Evolutionary conservation across 53 echinoderm and acorn worm species (phyloP).

Genomic region (Temnopleurus reevesii): DNA sequence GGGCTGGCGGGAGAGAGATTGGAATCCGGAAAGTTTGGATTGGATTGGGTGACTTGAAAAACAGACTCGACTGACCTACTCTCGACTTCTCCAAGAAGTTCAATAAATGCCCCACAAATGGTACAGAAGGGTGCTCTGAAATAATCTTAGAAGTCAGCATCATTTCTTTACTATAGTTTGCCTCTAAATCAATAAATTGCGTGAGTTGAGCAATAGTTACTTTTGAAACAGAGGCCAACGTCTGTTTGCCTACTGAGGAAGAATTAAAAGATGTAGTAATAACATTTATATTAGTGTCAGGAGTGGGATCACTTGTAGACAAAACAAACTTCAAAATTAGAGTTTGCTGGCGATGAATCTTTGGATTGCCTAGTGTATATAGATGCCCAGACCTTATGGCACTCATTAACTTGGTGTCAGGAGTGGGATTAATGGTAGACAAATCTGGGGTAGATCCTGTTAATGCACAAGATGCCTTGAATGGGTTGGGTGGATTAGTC

Average conservation of each 20-base stretch:
- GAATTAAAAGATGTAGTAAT: no score
- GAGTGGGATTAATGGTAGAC: background rate
- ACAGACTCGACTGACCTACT: background rate
- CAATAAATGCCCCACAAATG: background rate
- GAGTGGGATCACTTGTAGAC: no score
- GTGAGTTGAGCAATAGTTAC: no score
- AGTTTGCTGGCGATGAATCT: no score
- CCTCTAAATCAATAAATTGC: no score
- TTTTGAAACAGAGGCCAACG: no score
- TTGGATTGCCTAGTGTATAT: background rate
- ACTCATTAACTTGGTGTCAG: background rate
- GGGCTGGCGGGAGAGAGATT: constrained; percentile 9
- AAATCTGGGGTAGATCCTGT: background rate
- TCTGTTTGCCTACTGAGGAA: no score
- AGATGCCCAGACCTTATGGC: background rate
- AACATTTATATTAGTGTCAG: no score
- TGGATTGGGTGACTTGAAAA: constrained; percentile 21
- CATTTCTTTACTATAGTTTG: no score
- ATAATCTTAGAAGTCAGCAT: no score
- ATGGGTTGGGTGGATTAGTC: background rate
- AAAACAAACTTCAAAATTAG: no score
- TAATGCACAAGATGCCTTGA: background rate
- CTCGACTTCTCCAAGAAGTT: background rate
- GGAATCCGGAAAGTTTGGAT: background rate
- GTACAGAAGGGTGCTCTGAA: no score